These are phyloP conservation scores for Limenitis camilla DNA, from an alignment of 2,888 invertebrate genomes.

Conservation along the genomic window DNA sequence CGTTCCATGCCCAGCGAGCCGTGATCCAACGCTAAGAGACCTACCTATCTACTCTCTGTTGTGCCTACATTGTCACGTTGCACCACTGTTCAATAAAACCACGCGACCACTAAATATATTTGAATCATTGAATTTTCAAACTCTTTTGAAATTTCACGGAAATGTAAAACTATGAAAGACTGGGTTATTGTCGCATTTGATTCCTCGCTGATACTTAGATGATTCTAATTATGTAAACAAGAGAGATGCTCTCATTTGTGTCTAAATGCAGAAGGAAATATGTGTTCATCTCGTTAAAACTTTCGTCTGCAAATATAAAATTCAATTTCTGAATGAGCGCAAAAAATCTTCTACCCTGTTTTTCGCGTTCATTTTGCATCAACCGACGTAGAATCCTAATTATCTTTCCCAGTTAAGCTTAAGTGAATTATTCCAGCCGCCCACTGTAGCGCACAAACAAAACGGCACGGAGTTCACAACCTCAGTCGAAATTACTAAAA, in stretches of 20 bases:
- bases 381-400: slow-evolving; percentile 73
- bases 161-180: too few species aligned
- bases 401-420: slow-evolving; percentile 74
- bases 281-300: slow-evolving; percentile 65
- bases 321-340: slow-evolving; percentile 72
- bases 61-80: slow-evolving; percentile 51
- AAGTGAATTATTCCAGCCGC: slow-evolving; percentile 73
- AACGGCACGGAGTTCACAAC: slow-evolving; percentile 69
- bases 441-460: slow-evolving; percentile 71
- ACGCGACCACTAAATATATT: slow-evolving; percentile 35
- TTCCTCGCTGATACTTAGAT: slow-evolving; percentile 24
- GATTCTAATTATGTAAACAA: slow-evolving; percentile 48
- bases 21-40: slow-evolving; percentile 63
- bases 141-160: neutral
- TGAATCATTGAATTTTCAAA: slow-evolving; percentile 37
- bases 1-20: slow-evolving; percentile 60
- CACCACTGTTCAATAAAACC: slow-evolving; percentile 47
- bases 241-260: slow-evolving; percentile 46
- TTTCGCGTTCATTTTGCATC: slow-evolving; percentile 73
- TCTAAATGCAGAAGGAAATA: slow-evolving; percentile 52
- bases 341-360: slow-evolving; percentile 69
- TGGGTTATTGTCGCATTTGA: neutral
- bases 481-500: slow-evolving; percentile 73
- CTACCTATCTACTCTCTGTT: slow-evolving; percentile 45
- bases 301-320: slow-evolving; percentile 69